phyloP scores from a whole-genome alignment of 64 coral and sea anemone genomes.

The Stichodactyla mertensii region DNA sequence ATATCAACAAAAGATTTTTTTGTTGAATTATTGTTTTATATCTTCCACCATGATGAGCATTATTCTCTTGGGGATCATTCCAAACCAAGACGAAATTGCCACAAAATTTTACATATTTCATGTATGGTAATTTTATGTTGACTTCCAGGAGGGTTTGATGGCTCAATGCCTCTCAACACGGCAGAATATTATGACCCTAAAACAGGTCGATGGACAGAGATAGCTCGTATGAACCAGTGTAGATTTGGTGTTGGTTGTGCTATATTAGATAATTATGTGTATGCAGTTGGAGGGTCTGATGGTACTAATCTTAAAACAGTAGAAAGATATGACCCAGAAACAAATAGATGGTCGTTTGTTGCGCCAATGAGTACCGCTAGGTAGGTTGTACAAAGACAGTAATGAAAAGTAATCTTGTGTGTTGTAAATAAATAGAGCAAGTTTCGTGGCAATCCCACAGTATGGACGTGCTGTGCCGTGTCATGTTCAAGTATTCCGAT shows the following conservation, averaged over 20 bases:
- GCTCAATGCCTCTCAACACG: slow-evolving; percentile 96
- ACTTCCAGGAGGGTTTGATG: slow-evolving; percentile 83
- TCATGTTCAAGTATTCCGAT: no score
- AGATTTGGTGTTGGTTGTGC: slow-evolving; percentile 95
- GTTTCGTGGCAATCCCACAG: no score
- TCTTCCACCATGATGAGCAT: no score
- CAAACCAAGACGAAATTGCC: no score
- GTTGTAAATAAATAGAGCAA: no score
- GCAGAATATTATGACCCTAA: slow-evolving; percentile 92
- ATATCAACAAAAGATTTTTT: no score
- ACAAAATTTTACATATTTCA: neutral
- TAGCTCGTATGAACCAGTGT: slow-evolving; percentile 91
- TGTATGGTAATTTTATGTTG: neutral
- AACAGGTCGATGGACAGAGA: slow-evolving; percentile 79
- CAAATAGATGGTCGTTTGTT: slow-evolving; percentile 78
- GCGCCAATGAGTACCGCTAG: slow-evolving; percentile 90
- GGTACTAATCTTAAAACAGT: slow-evolving; percentile 89
- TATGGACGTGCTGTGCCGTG: no score
- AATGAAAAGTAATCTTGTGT: no score
- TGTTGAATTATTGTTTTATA: no score
- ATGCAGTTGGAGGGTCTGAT: slow-evolving; percentile 90
- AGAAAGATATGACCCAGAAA: slow-evolving; percentile 84
- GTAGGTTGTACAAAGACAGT: slow-evolving; percentile 22
- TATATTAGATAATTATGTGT: slow-evolving; percentile 64
- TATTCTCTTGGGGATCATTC: no score